These are phyloP conservation scores for Mastacembelus armatus DNA, from an alignment of 2,797 vertebrate species.

Conservation along the genomic window DNA sequence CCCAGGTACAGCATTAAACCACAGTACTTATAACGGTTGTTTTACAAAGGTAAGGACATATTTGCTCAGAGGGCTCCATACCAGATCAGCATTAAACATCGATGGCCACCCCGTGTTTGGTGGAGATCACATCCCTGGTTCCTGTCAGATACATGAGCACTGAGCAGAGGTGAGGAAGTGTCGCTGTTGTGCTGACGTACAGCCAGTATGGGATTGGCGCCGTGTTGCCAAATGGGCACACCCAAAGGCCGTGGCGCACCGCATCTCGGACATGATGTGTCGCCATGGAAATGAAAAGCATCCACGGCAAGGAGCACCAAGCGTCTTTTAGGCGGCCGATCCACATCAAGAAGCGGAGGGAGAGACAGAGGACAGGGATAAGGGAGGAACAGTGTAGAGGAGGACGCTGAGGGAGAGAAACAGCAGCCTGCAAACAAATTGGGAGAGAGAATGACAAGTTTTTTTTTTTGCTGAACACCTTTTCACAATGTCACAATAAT, in stretches of 20 bases:
- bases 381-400: conserved; percentile 94
- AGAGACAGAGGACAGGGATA: conserved; percentile 89
- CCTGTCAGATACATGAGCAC: conserved; percentile 96
- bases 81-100: conserved; percentile 77
- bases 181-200: conserved; percentile 92
- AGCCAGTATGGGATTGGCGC: conserved; percentile 94
- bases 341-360: conserved; percentile 91
- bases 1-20: not conserved
- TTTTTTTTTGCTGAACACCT: too few relatives aligned
- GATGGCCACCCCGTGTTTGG: conserved; percentile 92
- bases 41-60: conserved; percentile 1
- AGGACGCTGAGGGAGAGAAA: conserved; percentile 90
- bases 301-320: conserved; percentile 97
- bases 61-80: not conserved
- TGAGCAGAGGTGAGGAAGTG: conserved; percentile 94
- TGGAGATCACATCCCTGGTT: conserved; percentile 92
- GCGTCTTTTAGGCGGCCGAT: conserved; percentile 92
- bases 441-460: not conserved
- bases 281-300: conserved; percentile 94
- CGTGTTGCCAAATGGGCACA: conserved; percentile 95
- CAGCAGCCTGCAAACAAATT: conserved; percentile 85
- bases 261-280: conserved; percentile 96
- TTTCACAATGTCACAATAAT: too few relatives aligned
- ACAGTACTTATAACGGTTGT: not conserved
- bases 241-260: conserved; percentile 93